A percentile compares a stretch with the other conserved stretches of the same genome.
phyloP scores from a whole-genome alignment of 2,113 vertebrate species.

The Centropus unirufus region DNA sequence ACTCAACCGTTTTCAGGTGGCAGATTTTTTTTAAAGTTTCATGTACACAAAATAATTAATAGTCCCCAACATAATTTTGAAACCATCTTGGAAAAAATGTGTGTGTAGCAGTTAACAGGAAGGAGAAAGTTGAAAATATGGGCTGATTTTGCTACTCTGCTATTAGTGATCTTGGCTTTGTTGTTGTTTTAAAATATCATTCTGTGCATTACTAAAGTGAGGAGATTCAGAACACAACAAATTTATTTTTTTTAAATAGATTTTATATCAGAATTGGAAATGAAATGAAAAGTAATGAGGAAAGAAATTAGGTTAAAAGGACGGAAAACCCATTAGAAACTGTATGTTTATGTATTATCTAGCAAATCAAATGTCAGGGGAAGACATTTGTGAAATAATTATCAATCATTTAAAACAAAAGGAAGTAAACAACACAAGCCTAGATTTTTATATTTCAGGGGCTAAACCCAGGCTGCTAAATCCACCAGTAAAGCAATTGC shows the following conservation, averaged over 20 bases:
- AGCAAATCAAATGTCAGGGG: conserved; percentile 56
- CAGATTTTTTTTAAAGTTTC: neutral
- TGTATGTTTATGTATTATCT: conserved; percentile 55
- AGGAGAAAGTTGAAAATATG: neutral
- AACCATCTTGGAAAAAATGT: neutral
- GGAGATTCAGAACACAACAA: conserved; percentile 8
- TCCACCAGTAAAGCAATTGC: neutral
- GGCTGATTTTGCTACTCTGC: neutral
- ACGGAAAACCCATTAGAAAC: conserved; percentile 53
- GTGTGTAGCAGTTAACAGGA: neutral
- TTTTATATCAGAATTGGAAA: conserved; percentile 34
- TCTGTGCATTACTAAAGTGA: neutral
- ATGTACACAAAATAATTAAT: neutral
- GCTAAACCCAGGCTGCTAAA: neutral
- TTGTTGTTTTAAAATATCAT: conserved; percentile 8
- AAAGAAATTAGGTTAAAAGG: conserved; percentile 63
- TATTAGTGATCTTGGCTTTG: neutral
- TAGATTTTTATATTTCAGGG: neutral
- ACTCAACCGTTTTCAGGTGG: neutral
- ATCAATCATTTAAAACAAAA: conserved; percentile 51
- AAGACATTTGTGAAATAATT: conserved; percentile 60
- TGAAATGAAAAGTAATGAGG: conserved; percentile 54
- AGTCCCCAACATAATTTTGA: neutral
- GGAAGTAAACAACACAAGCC: conserved; percentile 19
- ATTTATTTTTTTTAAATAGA: conserved; percentile 18